These are phyloP conservation scores for Ennomos quercinarius DNA, from an alignment of 2,888 invertebrate species.

Conservation along the genomic window DNA sequence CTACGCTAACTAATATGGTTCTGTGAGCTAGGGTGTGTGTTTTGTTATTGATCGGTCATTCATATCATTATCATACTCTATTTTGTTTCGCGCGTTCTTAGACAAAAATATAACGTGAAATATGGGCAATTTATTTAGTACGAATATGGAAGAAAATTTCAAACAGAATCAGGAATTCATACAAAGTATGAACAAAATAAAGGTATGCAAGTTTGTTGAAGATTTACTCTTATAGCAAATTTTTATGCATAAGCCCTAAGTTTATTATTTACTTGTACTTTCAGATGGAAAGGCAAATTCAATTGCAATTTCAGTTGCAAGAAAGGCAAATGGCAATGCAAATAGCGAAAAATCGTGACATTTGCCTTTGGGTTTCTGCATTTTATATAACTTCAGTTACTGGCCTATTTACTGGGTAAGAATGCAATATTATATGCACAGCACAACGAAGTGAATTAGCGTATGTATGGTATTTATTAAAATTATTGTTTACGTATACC, in stretches of 20 bases:
- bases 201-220: constrained; percentile 66
- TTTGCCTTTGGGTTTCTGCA: constrained; percentile 89
- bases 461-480: no score
- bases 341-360: constrained; percentile 89
- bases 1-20: no score
- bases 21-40: constrained; percentile 11
- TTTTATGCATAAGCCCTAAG: neutral
- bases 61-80: neutral
- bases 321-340: constrained; percentile 90
- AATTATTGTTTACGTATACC: no score
- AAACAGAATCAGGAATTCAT: constrained; percentile 89
- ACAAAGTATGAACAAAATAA: constrained; percentile 87
- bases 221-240: neutral
- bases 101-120: constrained; percentile 47
- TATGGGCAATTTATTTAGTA: constrained; percentile 85
- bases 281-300: constrained; percentile 92
- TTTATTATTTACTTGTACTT: constrained; percentile 20
- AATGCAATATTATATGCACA: neutral
- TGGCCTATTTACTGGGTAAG: constrained; percentile 81
- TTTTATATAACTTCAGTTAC: constrained; percentile 87
- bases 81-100: constrained; percentile 13
- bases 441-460: no score
- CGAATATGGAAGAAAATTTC: constrained; percentile 88
- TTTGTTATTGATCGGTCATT: constrained; percentile 9
- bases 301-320: constrained; percentile 92